Conservation (phyloP, 1,140 invertebrate genomes). For the Scaptomyza pallida region DNA sequence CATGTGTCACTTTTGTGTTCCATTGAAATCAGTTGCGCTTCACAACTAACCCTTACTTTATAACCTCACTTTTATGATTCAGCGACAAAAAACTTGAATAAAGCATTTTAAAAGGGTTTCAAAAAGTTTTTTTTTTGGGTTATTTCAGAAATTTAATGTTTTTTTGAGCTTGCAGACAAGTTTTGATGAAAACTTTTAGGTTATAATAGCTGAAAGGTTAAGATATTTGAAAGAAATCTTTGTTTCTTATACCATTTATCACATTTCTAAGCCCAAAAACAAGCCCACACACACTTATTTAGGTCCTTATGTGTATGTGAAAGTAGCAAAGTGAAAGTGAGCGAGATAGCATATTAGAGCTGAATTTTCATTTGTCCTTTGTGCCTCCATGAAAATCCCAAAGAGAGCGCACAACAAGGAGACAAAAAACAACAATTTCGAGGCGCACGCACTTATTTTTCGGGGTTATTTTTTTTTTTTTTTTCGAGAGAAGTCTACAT, state of each 20-base stretch:
- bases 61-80: too few relatives aligned
- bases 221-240: too few relatives aligned
- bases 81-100: too few relatives aligned
- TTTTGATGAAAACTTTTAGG: too few relatives aligned
- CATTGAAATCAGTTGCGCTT: neutral
- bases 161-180: too few relatives aligned
- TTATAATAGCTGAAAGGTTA: too few relatives aligned
- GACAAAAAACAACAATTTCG: constrained; percentile 1
- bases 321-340: constrained; percentile 69
- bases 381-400: constrained; percentile 18
- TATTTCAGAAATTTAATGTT: too few relatives aligned
- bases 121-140: too few relatives aligned
- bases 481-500: constrained; percentile 14
- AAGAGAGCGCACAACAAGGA: constrained; percentile 20
- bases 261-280: too few relatives aligned
- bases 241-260: too few relatives aligned
- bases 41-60: too few relatives aligned
- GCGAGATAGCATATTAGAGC: constrained; percentile 58
- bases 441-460: constrained; percentile 73
- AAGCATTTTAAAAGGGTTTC: too few relatives aligned
- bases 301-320: constrained; percentile 3
- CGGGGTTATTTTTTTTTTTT: constrained; percentile 51
- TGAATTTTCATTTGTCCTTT: constrained; percentile 74
- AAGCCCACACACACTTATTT: neutral
- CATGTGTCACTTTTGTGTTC: neutral